phyloP scores from a whole-genome alignment of 1,140 invertebrate species.

The Eurosta solidaginis region DNA sequence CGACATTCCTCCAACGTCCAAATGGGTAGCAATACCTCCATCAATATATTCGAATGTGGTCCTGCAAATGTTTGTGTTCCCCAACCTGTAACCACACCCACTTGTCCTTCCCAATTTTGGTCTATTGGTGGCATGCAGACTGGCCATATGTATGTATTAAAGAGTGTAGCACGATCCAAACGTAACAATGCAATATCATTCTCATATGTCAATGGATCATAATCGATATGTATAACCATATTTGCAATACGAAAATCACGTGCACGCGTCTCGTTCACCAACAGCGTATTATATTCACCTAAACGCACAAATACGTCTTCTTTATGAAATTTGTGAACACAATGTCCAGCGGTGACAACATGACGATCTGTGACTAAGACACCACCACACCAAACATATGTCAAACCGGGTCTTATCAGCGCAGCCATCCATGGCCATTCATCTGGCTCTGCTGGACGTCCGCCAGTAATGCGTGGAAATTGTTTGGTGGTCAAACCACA shows the following conservation, averaged over 20 bases:
- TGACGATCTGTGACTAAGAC: conserved; percentile 78
- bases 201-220: conserved; percentile 68
- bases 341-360: conserved; percentile 80
- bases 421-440: conserved; percentile 86
- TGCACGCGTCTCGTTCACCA: conserved; percentile 67
- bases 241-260: conserved; percentile 69
- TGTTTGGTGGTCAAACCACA: conserved; percentile 70
- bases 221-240: conserved; percentile 69
- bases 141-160: conserved; percentile 81
- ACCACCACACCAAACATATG: conserved; percentile 74
- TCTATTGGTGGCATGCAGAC: conserved; percentile 77
- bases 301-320: conserved; percentile 72
- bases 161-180: conserved; percentile 69
- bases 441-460: conserved; percentile 67
- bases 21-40: conserved; percentile 79
- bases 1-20: conserved; percentile 76
- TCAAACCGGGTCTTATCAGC: conserved; percentile 63
- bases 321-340: conserved; percentile 66
- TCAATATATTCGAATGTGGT: conserved; percentile 69
- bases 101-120: conserved; percentile 67
- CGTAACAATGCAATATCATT: conserved; percentile 83
- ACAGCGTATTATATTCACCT: conserved; percentile 78
- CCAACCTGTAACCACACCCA: conserved; percentile 77
- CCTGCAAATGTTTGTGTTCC: conserved; percentile 73
- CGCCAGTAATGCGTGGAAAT: conserved; percentile 65